Evolutionary conservation across 92 coral and sea anemone genomes (phyloP).

Genomic region (Palythoa caribaeorum): DNA sequence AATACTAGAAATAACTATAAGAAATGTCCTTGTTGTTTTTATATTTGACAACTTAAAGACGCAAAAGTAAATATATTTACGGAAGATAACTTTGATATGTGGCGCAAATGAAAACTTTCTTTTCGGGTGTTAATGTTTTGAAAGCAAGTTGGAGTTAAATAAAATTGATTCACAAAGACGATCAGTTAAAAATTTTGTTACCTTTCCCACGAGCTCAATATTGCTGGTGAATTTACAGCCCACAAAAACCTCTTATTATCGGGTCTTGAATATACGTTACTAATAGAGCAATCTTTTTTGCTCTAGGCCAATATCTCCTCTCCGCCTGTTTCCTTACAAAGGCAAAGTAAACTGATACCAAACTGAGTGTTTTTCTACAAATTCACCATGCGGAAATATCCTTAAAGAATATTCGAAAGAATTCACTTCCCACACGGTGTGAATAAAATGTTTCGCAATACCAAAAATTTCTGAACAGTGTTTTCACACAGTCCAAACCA

Average conservation of each 20-base stretch:
- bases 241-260: background rate
- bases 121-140: background rate
- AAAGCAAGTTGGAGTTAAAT: background rate
- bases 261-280: background rate
- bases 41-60: background rate
- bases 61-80: background rate
- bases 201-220: slow-evolving; percentile 17
- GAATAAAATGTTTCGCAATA: background rate
- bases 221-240: background rate
- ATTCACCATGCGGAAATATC: slow-evolving; percentile 25
- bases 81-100: background rate
- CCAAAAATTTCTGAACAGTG: background rate
- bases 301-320: slow-evolving; percentile 3
- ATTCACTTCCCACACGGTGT: background rate
- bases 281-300: background rate
- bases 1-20: background rate
- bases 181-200: background rate
- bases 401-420: background rate
- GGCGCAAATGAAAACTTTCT: background rate
- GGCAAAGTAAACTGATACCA: background rate
- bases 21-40: background rate
- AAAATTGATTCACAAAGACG: background rate
- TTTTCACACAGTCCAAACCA: slow-evolving; percentile 38
- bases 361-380: background rate
- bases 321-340: slow-evolving; percentile 31